A percentile compares a stretch with the other conserved stretches of the same genome.
Evolutionary conservation across 2,113 vertebrate genomes (phyloP).

Genomic region (Bujurquina vittata): DNA sequence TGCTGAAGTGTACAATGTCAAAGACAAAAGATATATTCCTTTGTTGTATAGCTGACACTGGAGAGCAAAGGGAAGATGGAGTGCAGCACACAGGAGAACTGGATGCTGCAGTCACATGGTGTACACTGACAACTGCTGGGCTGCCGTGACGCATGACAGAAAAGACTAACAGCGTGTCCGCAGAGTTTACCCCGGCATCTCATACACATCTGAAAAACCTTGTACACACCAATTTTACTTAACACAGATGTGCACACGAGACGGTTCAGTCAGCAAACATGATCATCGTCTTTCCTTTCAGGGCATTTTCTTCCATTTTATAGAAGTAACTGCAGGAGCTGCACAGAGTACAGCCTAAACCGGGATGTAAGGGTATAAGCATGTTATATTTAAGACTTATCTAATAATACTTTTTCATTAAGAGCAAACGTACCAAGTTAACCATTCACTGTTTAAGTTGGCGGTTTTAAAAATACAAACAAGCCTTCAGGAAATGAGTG

Average conservation of each 20-base stretch:
- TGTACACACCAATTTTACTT: neutral
- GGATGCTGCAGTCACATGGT: slow-evolving; percentile 6
- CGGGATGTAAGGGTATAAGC: neutral
- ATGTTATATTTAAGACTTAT: neutral
- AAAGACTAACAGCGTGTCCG: neutral
- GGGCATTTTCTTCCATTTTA: neutral
- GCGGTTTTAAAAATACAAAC: neutral
- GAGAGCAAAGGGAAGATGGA: slow-evolving; percentile 8
- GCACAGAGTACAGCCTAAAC: neutral
- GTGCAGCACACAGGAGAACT: neutral
- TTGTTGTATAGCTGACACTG: slow-evolving; percentile 6
- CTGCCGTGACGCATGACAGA: neutral
- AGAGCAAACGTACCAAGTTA: neutral
- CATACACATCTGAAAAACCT: neutral
- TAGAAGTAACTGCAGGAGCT: neutral
- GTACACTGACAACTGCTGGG: neutral
- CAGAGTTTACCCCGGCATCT: neutral
- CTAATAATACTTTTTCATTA: neutral
- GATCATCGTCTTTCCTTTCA: neutral
- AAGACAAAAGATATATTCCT: slow-evolving; percentile 28
- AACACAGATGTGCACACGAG: neutral
- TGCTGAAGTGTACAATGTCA: slow-evolving; percentile 26
- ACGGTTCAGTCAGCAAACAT: neutral
- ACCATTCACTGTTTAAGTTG: neutral
- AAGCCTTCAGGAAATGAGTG: neutral